phyloP scores from a whole-genome alignment of 2,888 invertebrate genomes.

The Epirrhoe tristata region DNA sequence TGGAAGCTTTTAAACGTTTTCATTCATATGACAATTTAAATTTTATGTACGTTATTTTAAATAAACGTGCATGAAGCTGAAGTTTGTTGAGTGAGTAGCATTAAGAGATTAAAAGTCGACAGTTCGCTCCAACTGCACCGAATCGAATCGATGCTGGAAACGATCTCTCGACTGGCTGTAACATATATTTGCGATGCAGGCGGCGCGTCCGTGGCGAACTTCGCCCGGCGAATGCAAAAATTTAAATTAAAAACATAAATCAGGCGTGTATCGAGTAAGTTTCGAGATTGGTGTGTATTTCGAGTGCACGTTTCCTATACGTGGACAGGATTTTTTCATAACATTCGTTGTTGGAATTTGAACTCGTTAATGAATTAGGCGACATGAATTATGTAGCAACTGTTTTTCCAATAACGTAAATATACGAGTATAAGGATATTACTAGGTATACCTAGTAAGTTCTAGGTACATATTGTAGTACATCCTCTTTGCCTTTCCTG shows the following conservation, averaged over 20 bases:
- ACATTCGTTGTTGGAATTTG: conserved; percentile 19
- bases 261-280: conserved; percentile 84
- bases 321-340: conserved; percentile 30
- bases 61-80: conserved; percentile 64
- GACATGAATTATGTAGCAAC: background rate
- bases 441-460: too few species aligned
- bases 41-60: conserved; percentile 46
- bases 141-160: conserved; percentile 77
- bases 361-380: background rate
- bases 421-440: too few species aligned
- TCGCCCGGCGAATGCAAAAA: conserved; percentile 84
- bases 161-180: conserved; percentile 74
- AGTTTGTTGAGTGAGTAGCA: conserved; percentile 83
- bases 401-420: background rate
- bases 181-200: conserved; percentile 84
- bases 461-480: too few species aligned
- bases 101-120: conserved; percentile 85
- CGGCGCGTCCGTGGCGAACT: conserved; percentile 80
- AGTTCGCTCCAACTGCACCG: conserved; percentile 70
- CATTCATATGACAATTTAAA: conserved; percentile 22
- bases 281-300: conserved; percentile 81
- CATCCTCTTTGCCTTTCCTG: background rate
- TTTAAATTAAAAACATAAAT: conserved; percentile 87
- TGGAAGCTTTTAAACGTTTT: conserved; percentile 17
- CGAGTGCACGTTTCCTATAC: conserved; percentile 62